These are phyloP conservation scores for Morinoia aosen DNA, from an alignment of 2,888 invertebrate species.

Conservation along the genomic window DNA sequence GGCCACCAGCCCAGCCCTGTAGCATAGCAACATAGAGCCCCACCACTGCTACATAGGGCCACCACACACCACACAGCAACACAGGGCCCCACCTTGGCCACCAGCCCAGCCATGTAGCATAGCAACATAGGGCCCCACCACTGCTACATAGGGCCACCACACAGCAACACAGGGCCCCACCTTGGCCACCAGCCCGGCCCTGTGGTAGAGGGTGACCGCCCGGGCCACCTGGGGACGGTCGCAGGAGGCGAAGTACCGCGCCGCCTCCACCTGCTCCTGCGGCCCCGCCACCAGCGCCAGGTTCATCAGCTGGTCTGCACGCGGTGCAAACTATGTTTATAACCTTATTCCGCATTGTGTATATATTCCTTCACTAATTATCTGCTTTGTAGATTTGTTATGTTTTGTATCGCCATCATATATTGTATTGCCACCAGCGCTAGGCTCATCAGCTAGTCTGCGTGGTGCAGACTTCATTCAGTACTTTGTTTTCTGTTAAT, in stretches of 20 bases:
- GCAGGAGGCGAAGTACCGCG: constrained; percentile 83
- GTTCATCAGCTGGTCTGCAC: constrained; percentile 87
- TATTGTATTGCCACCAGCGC: constrained; percentile 78
- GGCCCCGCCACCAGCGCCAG: constrained; percentile 84
- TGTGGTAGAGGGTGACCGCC: constrained; percentile 93
- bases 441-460: constrained; percentile 89
- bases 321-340: neutral
- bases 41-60: too few species aligned
- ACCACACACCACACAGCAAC: too few species aligned
- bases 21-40: too few species aligned
- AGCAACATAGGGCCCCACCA: too few species aligned
- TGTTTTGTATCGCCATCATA: too few species aligned
- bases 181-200: constrained; percentile 77
- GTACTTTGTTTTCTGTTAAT: too few species aligned
- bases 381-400: constrained; percentile 54
- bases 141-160: too few species aligned
- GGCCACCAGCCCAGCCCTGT: too few species aligned
- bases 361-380: constrained; percentile 70
- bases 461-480: neutral
- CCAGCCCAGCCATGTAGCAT: too few species aligned
- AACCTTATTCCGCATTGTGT: too few species aligned
- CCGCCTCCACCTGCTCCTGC: constrained; percentile 88
- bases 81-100: too few species aligned
- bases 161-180: too few species aligned
- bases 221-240: constrained; percentile 86